A percentile compares a stretch with the other conserved stretches of the same genome.
Evolutionary conservation across 2,888 invertebrate species (phyloP).

Genomic region (Drosophila meridiana): DNA sequence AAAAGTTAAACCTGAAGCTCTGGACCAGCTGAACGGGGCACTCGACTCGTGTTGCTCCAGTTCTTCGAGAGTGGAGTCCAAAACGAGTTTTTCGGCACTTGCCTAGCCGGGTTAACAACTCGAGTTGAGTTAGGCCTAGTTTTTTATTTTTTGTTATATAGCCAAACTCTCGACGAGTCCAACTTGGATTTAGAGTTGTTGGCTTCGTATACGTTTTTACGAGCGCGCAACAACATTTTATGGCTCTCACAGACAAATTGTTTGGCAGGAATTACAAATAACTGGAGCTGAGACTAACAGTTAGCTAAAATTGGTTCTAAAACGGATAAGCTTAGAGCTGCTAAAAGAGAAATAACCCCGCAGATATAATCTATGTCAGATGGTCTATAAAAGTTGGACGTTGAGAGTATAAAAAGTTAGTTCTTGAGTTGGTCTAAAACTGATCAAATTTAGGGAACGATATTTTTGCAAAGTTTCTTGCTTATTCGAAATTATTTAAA

Average conservation of each 20-base stretch:
- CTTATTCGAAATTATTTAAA: neutral
- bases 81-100: conserved; percentile 73
- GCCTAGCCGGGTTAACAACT: conserved; percentile 44
- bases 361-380: conserved; percentile 1
- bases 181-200: conserved; percentile 9
- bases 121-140: conserved; percentile 37
- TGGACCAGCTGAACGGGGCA: conserved; percentile 23
- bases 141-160: conserved; percentile 17
- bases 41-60: conserved; percentile 63
- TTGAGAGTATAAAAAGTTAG: neutral
- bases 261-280: conserved; percentile 20
- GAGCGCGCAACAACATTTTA: conserved; percentile 43
- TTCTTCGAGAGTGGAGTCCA: conserved; percentile 64
- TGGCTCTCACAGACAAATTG: conserved; percentile 33
- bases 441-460: neutral
- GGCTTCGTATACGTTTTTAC: conserved; percentile 13
- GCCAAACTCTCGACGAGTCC: conserved; percentile 10
- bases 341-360: neutral
- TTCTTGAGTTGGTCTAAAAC: neutral
- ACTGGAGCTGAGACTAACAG: conserved; percentile 13
- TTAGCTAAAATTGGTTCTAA: conserved; percentile 10
- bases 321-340: neutral
- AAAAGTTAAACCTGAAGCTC: conserved; percentile 13
- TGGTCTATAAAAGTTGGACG: neutral
- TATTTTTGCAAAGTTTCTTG: neutral